Evolutionary conservation across 2,797 vertebrate genomes (phyloP).

Genomic region (Macrochelys suwanniensis): DNA sequence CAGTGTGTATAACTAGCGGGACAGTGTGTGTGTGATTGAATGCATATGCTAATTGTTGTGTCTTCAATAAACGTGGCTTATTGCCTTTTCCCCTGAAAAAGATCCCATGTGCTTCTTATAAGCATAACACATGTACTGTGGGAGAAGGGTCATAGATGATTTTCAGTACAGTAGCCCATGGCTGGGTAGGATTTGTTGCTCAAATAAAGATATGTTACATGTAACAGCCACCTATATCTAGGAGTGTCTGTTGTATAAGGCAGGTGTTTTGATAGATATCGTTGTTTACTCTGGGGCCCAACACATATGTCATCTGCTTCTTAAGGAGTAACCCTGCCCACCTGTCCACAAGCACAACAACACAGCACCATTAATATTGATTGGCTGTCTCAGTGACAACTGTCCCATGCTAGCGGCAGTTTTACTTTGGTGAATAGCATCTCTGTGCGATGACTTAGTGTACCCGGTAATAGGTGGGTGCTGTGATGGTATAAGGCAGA

Average conservation of each 20-base stretch:
- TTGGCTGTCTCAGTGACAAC: not conserved
- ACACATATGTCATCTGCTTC: fast-evolving
- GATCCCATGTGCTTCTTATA: too few species aligned
- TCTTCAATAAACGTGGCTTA: too few species aligned
- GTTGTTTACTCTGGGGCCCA: fast-evolving
- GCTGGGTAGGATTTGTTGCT: not conserved
- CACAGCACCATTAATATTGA: fast-evolving
- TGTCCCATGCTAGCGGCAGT: fast-evolving
- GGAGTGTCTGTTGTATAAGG: not conserved
- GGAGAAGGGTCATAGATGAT: not conserved
- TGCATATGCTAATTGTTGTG: too few species aligned
- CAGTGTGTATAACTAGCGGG: too few species aligned
- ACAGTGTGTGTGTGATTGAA: too few species aligned
- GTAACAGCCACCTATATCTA: not conserved
- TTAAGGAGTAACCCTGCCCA: fast-evolving
- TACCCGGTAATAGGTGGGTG: not conserved
- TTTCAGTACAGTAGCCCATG: not conserved
- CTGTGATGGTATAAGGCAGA: not conserved
- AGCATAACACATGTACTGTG: fast-evolving
- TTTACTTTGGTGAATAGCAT: not conserved
- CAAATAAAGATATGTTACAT: too few species aligned
- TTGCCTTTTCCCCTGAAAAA: too few species aligned
- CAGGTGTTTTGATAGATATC: fast-evolving
- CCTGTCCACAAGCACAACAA: fast-evolving
- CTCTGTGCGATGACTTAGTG: not conserved